Conservation (phyloP, 2,888 invertebrate genomes). For the Tenthredo livida region DNA sequence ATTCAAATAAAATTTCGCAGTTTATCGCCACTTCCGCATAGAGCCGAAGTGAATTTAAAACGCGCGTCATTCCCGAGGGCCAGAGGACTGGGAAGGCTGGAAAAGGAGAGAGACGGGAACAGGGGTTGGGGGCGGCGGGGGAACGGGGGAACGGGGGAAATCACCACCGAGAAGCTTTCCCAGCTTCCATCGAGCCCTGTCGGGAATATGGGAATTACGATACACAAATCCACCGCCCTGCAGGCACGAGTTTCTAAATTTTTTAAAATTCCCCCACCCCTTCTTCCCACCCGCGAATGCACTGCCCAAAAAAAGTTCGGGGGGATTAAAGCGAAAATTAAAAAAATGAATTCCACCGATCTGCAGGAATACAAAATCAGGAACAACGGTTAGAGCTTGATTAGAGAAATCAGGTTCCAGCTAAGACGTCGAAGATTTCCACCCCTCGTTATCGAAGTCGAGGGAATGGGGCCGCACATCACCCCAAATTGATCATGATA, state of each 20-base stretch:
- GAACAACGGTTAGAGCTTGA: too few relatives aligned
- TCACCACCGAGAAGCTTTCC: slow-evolving; percentile 45
- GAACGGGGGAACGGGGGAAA: not conserved
- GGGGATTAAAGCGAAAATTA: not conserved
- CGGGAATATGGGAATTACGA: slow-evolving; percentile 35
- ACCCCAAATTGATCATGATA: too few relatives aligned
- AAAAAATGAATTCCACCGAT: not conserved
- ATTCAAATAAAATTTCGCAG: slow-evolving; percentile 64
- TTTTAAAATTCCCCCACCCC: slow-evolving; percentile 5
- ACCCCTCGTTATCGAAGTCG: too few relatives aligned
- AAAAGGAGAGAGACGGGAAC: not conserved
- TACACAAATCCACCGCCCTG: slow-evolving; percentile 34
- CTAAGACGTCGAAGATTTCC: too few relatives aligned
- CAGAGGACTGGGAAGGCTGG: not conserved
- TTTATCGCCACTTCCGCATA: slow-evolving; percentile 65
- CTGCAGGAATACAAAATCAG: not conserved
- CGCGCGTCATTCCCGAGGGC: slow-evolving; percentile 59
- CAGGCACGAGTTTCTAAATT: slow-evolving; percentile 4
- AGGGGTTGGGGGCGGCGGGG: too few relatives aligned
- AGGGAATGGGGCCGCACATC: too few relatives aligned
- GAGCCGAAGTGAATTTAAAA: slow-evolving; percentile 67
- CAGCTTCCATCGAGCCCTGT: slow-evolving; percentile 13
- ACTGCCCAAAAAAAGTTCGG: not conserved
- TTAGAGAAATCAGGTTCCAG: not conserved
- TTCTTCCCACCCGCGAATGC: not conserved